Conservation (phyloP, 1,140 invertebrate species). For the Lysiphlebus fabarum region DNA sequence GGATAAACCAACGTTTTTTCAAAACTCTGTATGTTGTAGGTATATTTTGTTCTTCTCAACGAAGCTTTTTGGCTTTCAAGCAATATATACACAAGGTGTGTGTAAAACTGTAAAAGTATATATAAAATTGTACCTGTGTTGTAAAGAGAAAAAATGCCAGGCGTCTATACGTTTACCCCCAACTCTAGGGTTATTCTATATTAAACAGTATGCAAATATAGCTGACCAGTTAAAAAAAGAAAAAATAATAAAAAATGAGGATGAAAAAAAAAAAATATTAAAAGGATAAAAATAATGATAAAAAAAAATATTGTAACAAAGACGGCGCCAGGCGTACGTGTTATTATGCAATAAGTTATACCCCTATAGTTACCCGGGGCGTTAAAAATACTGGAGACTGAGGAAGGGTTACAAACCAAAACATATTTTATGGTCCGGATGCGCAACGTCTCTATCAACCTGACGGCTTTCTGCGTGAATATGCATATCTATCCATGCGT, state of each 20-base stretch:
- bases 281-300: no score
- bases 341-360: constrained; percentile 56
- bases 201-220: constrained; percentile 52
- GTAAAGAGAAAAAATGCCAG: no score
- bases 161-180: constrained; percentile 14
- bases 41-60: no score
- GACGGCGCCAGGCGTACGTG: constrained; percentile 38
- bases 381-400: constrained; percentile 21
- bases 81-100: no score
- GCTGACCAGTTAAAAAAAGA: constrained; percentile 8
- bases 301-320: constrained; percentile 46
- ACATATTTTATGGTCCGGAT: constrained; percentile 43
- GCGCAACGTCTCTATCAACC: constrained; percentile 49
- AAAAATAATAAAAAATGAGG: background rate
- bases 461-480: constrained; percentile 30
- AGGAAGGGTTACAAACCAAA: constrained; percentile 30
- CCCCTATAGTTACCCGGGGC: constrained; percentile 15
- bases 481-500: constrained; percentile 35
- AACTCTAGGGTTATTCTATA: constrained; percentile 37
- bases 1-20: no score
- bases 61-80: no score
- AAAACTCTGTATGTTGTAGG: no score
- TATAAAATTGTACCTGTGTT: no score
- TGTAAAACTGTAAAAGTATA: no score
- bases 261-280: no score